Conservation (phyloP, 2,113 vertebrate species). For the Ptilorrhoa leucosticta region DNA sequence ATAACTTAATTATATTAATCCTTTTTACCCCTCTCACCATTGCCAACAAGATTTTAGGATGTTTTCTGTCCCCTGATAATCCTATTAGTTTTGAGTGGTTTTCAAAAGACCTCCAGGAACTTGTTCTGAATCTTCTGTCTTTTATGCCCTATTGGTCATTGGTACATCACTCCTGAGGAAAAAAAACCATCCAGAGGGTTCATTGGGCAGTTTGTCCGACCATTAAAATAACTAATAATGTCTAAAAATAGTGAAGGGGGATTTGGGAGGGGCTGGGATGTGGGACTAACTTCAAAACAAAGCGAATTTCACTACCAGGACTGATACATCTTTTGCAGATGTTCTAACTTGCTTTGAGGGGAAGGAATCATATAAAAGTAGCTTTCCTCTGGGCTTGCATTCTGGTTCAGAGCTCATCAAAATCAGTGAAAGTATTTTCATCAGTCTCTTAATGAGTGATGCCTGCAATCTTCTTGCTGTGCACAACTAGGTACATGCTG, state of each 20-base stretch:
- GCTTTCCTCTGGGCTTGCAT: background rate
- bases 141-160: background rate
- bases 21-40: fast-evolving
- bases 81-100: background rate
- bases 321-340: background rate
- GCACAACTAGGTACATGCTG: background rate
- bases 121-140: background rate
- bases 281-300: background rate
- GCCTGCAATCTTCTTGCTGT: background rate
- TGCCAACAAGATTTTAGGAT: background rate
- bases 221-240: background rate
- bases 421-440: background rate
- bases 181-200: background rate
- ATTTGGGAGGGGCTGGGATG: background rate
- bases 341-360: background rate
- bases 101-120: background rate
- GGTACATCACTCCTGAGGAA: background rate
- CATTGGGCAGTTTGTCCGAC: background rate
- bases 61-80: background rate
- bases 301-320: background rate
- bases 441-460: background rate
- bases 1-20: background rate
- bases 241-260: background rate
- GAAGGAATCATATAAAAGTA: background rate
- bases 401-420: background rate